Conservation (phyloP, 1,140 invertebrate species). For the Caerostris extrusa region DNA sequence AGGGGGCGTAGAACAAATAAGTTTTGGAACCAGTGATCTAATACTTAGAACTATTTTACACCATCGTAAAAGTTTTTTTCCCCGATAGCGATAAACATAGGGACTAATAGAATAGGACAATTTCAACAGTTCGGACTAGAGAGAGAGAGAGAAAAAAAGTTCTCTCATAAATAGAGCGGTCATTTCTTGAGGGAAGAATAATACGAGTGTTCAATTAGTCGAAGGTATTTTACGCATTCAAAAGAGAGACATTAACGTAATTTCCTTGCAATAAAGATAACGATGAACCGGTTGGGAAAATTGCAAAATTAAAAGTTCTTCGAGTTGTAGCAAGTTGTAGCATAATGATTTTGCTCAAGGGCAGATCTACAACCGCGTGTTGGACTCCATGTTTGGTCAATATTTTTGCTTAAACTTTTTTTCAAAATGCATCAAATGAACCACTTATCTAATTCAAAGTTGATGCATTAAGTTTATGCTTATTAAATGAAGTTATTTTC, state of each 20-base stretch:
- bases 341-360: not conserved
- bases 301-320: not conserved
- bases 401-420: not conserved
- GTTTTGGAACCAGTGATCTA: no score
- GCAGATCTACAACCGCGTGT: not conserved
- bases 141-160: not conserved
- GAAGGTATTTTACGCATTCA: not conserved
- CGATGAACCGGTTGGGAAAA: not conserved
- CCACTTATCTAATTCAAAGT: not conserved
- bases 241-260: not conserved
- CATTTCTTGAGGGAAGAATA: not conserved
- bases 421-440: not conserved
- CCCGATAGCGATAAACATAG: not conserved
- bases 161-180: not conserved
- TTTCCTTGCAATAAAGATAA: conserved; percentile 52
- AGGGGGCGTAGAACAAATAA: not conserved
- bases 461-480: not conserved
- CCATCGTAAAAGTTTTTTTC: not conserved
- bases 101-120: not conserved
- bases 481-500: not conserved
- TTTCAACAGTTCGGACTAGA: not conserved
- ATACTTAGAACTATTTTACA: not conserved
- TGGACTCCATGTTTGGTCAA: conserved; percentile 24
- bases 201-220: conserved; percentile 21
- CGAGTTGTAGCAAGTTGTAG: no score